Percentiles rank a stretch among this genome's conserved stretches.
Evolutionary conservation across 2,888 invertebrate species (phyloP).

Genomic region (Entomobrya multifasciata): DNA sequence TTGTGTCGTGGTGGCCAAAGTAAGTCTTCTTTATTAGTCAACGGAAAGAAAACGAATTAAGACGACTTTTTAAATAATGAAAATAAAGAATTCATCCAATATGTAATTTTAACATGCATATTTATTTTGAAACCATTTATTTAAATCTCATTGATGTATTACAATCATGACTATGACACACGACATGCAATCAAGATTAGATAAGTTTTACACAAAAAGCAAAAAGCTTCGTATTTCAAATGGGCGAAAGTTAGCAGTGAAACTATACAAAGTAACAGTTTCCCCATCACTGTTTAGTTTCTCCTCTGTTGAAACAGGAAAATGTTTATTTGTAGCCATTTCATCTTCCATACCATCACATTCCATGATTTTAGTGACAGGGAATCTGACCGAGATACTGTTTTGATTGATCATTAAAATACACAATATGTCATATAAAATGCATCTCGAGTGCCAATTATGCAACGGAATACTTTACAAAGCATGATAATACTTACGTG

Average conservation of each 20-base stretch:
- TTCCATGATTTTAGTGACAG: slow-evolving; percentile 60
- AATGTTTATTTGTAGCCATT: neutral
- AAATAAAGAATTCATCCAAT: too few species aligned
- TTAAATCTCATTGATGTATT: too few species aligned
- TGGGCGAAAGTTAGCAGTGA: slow-evolving; percentile 68
- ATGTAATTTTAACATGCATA: too few species aligned
- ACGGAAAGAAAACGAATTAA: slow-evolving; percentile 14
- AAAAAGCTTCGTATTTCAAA: slow-evolving; percentile 76
- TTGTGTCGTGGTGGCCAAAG: slow-evolving; percentile 13
- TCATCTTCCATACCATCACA: slow-evolving; percentile 74
- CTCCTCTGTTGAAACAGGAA: neutral
- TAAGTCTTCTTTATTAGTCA: neutral
- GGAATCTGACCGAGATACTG: slow-evolving; percentile 71
- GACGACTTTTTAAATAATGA: neutral
- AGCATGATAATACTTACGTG: neutral
- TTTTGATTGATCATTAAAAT: too few species aligned
- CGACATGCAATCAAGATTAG: too few species aligned
- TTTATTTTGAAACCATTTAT: too few species aligned
- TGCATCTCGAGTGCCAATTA: too few species aligned
- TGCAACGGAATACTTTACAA: neutral
- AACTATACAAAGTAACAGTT: slow-evolving; percentile 36
- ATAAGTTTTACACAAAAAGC: neutral
- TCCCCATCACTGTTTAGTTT: neutral
- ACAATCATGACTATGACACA: too few species aligned
- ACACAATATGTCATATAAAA: too few species aligned